Percentiles rank a stretch among this genome's conserved stretches.
These are phyloP conservation scores for Proteles cristata DNA, from an alignment of 2,113 vertebrate species.

Conservation along the genomic window DNA sequence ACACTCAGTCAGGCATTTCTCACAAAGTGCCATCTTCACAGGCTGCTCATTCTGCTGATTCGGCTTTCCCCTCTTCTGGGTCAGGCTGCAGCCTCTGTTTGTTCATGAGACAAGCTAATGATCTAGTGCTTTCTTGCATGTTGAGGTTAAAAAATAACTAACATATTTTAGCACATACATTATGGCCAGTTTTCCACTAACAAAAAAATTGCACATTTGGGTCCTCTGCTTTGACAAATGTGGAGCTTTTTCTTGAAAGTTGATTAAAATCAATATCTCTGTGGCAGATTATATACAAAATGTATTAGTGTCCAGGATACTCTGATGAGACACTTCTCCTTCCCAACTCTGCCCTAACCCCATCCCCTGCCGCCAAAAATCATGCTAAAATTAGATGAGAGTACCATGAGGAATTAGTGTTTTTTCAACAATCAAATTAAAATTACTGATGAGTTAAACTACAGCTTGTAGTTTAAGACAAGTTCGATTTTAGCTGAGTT, in stretches of 20 bases:
- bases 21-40: slow-evolving; percentile 68
- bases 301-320: slow-evolving; percentile 29
- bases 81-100: slow-evolving; percentile 21
- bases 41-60: slow-evolving; percentile 65
- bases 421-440: slow-evolving; percentile 5
- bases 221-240: slow-evolving; percentile 66
- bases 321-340: slow-evolving; percentile 25
- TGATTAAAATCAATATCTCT: slow-evolving; percentile 74
- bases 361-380: not conserved
- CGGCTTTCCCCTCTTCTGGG: not conserved
- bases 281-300: slow-evolving; percentile 67
- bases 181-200: slow-evolving; percentile 59
- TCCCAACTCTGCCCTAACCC: not conserved
- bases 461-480: slow-evolving; percentile 3
- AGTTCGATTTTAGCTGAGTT: not conserved
- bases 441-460: not conserved
- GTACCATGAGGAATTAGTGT: not conserved
- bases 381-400: not conserved
- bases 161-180: slow-evolving; percentile 68
- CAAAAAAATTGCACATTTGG: slow-evolving; percentile 63
- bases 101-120: not conserved
- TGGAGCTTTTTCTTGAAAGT: slow-evolving; percentile 63
- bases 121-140: slow-evolving; percentile 69
- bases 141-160: slow-evolving; percentile 71
- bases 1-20: slow-evolving; percentile 69